Evolutionary conservation across 2,113 vertebrate species (phyloP).

Genomic region (Piaya cayana): DNA sequence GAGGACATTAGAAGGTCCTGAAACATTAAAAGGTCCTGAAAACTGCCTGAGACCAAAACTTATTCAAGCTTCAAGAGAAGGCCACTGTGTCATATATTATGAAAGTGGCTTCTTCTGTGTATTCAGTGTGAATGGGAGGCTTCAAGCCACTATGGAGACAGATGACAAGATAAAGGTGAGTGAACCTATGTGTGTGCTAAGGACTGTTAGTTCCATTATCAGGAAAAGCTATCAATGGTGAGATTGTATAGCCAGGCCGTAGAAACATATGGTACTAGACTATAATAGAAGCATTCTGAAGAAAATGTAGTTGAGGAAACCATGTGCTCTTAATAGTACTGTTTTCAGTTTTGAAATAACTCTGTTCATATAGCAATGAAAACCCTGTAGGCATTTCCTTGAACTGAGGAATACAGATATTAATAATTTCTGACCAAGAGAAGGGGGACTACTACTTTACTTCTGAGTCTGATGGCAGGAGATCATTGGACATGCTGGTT

Average conservation of each 20-base stretch:
- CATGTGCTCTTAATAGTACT: neutral
- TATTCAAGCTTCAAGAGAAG: constrained; percentile 91
- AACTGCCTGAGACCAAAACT: constrained; percentile 85
- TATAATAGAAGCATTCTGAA: neutral
- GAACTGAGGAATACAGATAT: neutral
- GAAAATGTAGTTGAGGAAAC: neutral
- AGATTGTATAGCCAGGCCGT: too few species aligned
- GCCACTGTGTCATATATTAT: constrained; percentile 94
- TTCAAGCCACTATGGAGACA: constrained; percentile 86
- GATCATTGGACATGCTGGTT: neutral
- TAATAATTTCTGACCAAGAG: neutral
- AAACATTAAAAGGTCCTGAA: constrained; percentile 85
- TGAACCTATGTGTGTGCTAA: neutral
- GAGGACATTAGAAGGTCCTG: constrained; percentile 89
- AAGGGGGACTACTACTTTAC: neutral
- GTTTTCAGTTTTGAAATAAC: neutral
- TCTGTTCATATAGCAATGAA: neutral
- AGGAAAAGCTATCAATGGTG: neutral
- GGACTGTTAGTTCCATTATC: neutral
- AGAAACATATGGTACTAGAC: neutral
- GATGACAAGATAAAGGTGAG: constrained; percentile 91
- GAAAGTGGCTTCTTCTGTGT: constrained; percentile 90
- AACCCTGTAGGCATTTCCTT: neutral
- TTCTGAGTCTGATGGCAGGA: neutral
- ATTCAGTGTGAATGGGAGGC: constrained; percentile 94